Conservation (phyloP, 2,113 vertebrate species). For the Desmodus rotundus region DNA sequence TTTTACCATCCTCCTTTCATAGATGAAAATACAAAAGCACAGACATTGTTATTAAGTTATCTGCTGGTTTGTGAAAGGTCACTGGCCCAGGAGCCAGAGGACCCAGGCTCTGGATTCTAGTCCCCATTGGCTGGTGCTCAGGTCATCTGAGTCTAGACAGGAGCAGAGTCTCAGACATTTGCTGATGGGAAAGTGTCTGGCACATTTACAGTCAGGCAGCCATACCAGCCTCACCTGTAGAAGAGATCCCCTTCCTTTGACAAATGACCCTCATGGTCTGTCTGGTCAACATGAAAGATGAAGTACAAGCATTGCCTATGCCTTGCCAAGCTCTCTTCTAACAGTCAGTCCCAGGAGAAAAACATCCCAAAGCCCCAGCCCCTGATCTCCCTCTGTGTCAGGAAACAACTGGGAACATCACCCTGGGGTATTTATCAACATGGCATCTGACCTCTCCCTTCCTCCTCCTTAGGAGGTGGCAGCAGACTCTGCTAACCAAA, state of each 20-base stretch:
- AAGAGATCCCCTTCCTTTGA: background rate
- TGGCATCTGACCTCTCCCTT: conserved; percentile 58
- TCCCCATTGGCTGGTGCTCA: background rate
- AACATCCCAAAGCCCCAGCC: too few species aligned
- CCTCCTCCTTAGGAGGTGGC: conserved; percentile 27
- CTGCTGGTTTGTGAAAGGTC: background rate
- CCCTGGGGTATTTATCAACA: conserved; percentile 62
- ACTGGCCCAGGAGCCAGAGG: background rate
- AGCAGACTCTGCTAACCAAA: conserved; percentile 62
- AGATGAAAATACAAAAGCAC: conserved; percentile 10
- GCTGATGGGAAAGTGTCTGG: background rate
- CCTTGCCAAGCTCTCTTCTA: background rate
- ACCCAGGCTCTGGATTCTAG: background rate
- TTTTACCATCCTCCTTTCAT: background rate
- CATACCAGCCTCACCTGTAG: background rate
- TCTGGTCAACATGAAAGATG: background rate
- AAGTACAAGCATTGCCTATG: background rate
- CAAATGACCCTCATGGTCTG: background rate
- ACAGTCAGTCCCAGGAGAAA: background rate
- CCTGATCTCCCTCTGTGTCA: background rate
- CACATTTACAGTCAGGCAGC: background rate
- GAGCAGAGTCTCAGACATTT: background rate
- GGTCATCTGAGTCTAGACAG: background rate
- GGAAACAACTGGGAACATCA: conserved; percentile 37
- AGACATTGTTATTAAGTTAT: background rate